Percentiles rank a stretch among this genome's conserved stretches.
Evolutionary conservation across 2,113 vertebrate genomes (phyloP).

Genomic region (Acrocephalus kingi): DNA sequence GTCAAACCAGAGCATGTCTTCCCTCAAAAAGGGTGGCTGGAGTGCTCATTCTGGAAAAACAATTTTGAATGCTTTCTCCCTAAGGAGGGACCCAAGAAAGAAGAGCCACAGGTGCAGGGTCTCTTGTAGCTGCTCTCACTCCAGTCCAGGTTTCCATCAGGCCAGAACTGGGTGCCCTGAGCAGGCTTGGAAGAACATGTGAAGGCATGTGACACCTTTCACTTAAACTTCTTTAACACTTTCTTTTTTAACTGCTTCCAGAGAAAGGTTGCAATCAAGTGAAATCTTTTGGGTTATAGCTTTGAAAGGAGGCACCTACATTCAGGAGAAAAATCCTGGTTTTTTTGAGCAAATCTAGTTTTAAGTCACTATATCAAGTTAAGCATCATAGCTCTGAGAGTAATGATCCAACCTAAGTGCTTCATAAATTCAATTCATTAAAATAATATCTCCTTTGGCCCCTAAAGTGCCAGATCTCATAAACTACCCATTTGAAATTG

Average conservation of each 20-base stretch:
- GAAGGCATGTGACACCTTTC: fast-evolving
- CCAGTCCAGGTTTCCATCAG: background rate
- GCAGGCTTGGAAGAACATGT: background rate
- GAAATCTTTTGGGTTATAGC: background rate
- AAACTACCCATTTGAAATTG: background rate
- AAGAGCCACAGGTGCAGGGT: fast-evolving
- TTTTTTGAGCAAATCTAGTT: background rate
- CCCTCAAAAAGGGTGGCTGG: background rate
- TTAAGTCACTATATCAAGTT: constrained; percentile 23
- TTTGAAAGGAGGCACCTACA: background rate
- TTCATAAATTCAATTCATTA: constrained; percentile 51
- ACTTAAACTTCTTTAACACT: background rate
- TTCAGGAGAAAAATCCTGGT: background rate
- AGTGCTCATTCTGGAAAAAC: background rate
- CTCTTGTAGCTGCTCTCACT: background rate
- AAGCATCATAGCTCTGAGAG: background rate
- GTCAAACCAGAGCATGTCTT: background rate
- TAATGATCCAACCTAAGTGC: constrained; percentile 24
- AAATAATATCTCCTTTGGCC: constrained; percentile 35
- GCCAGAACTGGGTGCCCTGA: background rate
- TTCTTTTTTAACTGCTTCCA: background rate
- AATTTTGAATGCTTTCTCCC: background rate
- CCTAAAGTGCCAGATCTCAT: constrained; percentile 23
- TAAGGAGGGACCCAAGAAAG: background rate
- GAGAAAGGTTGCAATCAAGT: background rate